Evolutionary conservation across 2,797 vertebrate genomes (phyloP).

Genomic region (Eutrigla gurnardus): DNA sequence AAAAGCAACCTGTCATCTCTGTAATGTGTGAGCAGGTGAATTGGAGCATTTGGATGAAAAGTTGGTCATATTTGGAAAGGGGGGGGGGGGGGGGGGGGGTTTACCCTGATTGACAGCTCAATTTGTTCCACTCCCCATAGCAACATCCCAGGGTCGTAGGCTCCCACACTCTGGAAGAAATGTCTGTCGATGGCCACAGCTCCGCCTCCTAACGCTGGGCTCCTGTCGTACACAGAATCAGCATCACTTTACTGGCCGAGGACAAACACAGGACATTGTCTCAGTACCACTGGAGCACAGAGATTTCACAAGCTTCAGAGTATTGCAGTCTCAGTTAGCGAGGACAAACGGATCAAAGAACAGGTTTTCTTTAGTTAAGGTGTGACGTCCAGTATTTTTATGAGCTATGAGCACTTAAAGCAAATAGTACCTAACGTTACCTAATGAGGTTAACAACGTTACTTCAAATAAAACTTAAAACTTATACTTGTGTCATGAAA

Average conservation of each 20-base stretch:
- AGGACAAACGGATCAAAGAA: not conserved
- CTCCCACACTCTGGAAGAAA: constrained; percentile 91
- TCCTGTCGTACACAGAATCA: constrained; percentile 76
- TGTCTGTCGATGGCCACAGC: constrained; percentile 88
- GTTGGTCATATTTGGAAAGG: not conserved
- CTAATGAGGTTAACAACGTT: not conserved
- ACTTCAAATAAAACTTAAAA: not conserved
- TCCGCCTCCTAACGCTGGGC: constrained; percentile 86
- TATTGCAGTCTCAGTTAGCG: not conserved
- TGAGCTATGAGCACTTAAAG: not conserved
- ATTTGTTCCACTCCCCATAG: constrained; percentile 87
- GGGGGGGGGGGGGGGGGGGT: not conserved
- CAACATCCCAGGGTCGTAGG: constrained; percentile 89
- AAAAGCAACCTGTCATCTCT: constrained; percentile 9
- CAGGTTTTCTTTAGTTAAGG: not conserved
- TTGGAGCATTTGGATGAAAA: not conserved
- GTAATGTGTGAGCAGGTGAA: not conserved
- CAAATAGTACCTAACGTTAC: not conserved
- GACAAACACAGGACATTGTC: constrained; percentile 11
- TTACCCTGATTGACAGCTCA: constrained; percentile 92
- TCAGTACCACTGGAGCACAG: not conserved
- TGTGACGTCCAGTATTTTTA: not conserved
- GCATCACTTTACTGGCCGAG: constrained; percentile 4
- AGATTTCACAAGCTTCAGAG: not conserved
- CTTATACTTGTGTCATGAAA: not conserved